Evolutionary conservation across 2,113 vertebrate species (phyloP).

Genomic region (Ia io): DNA sequence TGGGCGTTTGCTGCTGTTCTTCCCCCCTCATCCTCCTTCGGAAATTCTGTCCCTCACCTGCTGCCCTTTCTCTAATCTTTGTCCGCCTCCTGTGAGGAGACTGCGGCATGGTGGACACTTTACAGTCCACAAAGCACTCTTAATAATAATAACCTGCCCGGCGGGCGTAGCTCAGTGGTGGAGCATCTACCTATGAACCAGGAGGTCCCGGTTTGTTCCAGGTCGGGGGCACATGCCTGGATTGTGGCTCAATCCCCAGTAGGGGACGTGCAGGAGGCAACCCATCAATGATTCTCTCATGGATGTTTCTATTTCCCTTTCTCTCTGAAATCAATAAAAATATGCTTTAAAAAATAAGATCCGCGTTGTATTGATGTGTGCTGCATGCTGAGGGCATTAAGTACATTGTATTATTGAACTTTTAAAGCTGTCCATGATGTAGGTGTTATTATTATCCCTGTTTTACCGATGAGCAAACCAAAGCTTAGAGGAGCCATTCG

Average conservation of each 20-base stretch:
- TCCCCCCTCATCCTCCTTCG: background rate
- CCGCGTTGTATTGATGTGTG: background rate
- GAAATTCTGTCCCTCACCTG: background rate
- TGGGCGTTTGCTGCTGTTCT: background rate
- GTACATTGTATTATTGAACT: background rate
- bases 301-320: too few species aligned
- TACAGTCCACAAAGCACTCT: background rate
- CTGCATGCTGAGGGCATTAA: background rate
- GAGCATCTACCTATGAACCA: too few species aligned
- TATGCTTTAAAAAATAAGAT: background rate
- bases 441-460: background rate
- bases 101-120: background rate
- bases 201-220: too few species aligned
- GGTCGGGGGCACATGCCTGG: too few species aligned
- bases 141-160: background rate
- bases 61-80: background rate
- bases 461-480: background rate
- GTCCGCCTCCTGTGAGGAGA: background rate
- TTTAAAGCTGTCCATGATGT: background rate
- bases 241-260: too few species aligned
- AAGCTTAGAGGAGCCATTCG: background rate
- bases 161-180: too few species aligned
- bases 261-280: too few species aligned
- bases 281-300: too few species aligned
- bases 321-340: too few species aligned